A percentile compares a stretch with the other conserved stretches of the same genome.
Evolutionary conservation across 2,797 vertebrate genomes (phyloP).

Genomic region (Neosilurus mollespiculum): DNA sequence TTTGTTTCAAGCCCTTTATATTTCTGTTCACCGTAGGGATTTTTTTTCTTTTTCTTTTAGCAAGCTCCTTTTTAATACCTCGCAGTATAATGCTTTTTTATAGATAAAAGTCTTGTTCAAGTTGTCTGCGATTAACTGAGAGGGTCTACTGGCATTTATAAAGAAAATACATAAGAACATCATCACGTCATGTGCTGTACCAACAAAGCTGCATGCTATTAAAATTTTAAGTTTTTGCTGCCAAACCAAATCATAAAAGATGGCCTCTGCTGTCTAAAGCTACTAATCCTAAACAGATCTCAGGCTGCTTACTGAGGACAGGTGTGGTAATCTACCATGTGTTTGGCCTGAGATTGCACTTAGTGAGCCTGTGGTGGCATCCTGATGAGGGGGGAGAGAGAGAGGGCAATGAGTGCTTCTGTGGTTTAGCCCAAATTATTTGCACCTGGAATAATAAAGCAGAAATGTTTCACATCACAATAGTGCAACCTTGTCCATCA

Average conservation of each 20-base stretch:
- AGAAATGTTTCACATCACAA: slow-evolving; percentile 66
- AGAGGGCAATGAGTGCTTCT: slow-evolving; percentile 31
- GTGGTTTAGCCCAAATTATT: slow-evolving; percentile 65
- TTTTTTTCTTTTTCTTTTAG: background rate
- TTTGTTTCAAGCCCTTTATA: background rate
- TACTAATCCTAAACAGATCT: slow-evolving; percentile 27
- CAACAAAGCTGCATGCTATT: background rate
- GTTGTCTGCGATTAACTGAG: slow-evolving; percentile 7
- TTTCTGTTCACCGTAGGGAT: background rate
- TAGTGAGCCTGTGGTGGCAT: background rate
- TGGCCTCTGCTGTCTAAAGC: slow-evolving; percentile 1
- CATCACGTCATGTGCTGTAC: background rate
- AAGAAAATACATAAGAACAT: background rate
- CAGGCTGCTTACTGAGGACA: slow-evolving; percentile 17
- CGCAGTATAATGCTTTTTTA: background rate
- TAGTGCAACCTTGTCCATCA: slow-evolving; percentile 49
- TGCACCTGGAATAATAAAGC: slow-evolving; percentile 73
- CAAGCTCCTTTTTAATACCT: background rate
- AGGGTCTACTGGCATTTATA: slow-evolving; percentile 11
- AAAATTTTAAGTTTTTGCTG: background rate
- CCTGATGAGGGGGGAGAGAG: background rate
- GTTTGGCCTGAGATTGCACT: slow-evolving; percentile 26
- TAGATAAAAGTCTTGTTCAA: background rate
- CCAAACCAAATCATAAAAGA: slow-evolving; percentile 11
- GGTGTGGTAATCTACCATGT: slow-evolving; percentile 38